Evolutionary conservation across 2,888 invertebrate genomes (phyloP).

Genomic region (Platycheirus albimanus): DNA sequence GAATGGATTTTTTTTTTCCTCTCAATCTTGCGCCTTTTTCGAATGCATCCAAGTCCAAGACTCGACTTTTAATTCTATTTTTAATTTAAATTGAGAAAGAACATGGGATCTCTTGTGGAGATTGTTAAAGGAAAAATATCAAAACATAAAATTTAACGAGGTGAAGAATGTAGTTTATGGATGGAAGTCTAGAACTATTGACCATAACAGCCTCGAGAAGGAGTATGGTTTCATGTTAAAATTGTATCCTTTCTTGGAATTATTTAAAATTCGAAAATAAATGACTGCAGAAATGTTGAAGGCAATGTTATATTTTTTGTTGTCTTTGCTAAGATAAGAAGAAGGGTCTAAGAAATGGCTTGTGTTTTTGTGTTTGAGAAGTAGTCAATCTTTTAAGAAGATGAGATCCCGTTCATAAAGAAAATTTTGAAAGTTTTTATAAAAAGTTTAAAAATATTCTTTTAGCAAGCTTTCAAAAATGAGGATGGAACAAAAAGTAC

Average conservation of each 20-base stretch:
- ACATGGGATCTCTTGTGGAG: conserved; percentile 14
- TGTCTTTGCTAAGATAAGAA: too few species aligned
- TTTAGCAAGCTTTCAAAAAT: too few species aligned
- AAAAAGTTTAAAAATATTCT: too few species aligned
- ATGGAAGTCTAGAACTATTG: neutral
- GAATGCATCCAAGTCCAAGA: conserved; percentile 22
- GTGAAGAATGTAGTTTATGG: conserved; percentile 39
- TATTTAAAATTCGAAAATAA: conserved; percentile 15
- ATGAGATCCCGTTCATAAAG: too few species aligned
- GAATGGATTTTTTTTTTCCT: neutral
- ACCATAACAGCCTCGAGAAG: conserved; percentile 1
- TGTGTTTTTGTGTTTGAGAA: too few species aligned
- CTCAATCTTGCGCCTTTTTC: neutral
- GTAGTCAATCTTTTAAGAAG: too few species aligned
- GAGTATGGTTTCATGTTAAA: conserved; percentile 15
- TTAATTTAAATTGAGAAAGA: conserved; percentile 46
- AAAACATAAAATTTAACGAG: conserved; percentile 36
- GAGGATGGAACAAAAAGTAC: too few species aligned
- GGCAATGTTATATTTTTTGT: neutral
- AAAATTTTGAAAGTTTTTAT: too few species aligned
- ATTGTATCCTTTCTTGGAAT: conserved; percentile 27
- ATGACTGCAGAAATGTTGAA: conserved; percentile 7
- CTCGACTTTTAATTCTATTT: conserved; percentile 59
- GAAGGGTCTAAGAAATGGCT: too few species aligned
- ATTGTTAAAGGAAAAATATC: conserved; percentile 23